Evolutionary conservation across 2,888 invertebrate genomes (phyloP).

Genomic region (Hyposoter dolosus): DNA sequence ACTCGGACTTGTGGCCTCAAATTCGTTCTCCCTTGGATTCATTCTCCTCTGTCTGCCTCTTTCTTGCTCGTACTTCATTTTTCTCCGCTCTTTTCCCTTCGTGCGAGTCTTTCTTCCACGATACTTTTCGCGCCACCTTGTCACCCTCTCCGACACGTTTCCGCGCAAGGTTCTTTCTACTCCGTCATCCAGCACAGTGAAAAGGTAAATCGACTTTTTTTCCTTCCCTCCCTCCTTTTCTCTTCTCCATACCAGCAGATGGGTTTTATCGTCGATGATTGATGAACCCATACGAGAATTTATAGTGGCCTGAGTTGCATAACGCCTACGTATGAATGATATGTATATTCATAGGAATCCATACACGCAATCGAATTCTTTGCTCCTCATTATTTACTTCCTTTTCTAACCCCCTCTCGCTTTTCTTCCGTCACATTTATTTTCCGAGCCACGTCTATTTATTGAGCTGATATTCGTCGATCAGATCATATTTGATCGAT

Average conservation of each 20-base stretch:
- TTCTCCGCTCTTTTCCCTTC: slow-evolving; percentile 25
- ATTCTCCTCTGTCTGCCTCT: slow-evolving; percentile 20
- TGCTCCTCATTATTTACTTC: neutral
- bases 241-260: slow-evolving; percentile 63
- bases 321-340: slow-evolving; percentile 31
- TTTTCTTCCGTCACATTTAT: neutral
- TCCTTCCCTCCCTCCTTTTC: neutral
- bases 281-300: slow-evolving; percentile 75
- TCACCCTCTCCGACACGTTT: slow-evolving; percentile 37
- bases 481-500: neutral
- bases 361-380: slow-evolving; percentile 35
- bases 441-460: neutral
- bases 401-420: neutral
- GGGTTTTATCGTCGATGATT: slow-evolving; percentile 80
- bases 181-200: slow-evolving; percentile 66
- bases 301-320: slow-evolving; percentile 47
- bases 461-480: neutral
- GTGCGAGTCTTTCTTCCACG: slow-evolving; percentile 28
- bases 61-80: slow-evolving; percentile 22
- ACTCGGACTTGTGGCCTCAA: slow-evolving; percentile 33
- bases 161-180: slow-evolving; percentile 25
- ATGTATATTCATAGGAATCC: slow-evolving; percentile 37
- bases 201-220: slow-evolving; percentile 76
- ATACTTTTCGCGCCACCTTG: slow-evolving; percentile 31
- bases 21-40: slow-evolving; percentile 29